These are phyloP conservation scores for Apis cerana DNA, from an alignment of 1,140 invertebrate genomes.

Conservation along the genomic window DNA sequence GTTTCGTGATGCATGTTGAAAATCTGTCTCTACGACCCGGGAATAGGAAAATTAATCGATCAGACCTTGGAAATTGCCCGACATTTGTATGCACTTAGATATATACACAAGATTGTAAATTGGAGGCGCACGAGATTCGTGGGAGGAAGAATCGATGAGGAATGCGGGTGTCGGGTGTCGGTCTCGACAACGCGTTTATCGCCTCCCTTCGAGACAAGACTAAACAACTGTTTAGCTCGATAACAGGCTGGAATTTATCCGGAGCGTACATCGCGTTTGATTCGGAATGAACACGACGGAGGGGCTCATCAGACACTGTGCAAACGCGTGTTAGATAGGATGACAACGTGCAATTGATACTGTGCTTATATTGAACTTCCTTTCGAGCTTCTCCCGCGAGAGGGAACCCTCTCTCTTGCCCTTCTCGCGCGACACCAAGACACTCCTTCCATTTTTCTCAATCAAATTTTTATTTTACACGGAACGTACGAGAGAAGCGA, in stretches of 20 bases:
- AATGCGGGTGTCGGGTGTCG: neutral
- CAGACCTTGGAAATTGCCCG: too few species aligned
- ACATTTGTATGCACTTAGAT: too few species aligned
- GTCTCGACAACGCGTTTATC: slow-evolving; percentile 18
- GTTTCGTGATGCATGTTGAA: neutral
- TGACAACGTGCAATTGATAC: neutral
- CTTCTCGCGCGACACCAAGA: too few species aligned
- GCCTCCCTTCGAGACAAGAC: slow-evolving; percentile 21
- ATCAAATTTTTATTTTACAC: too few species aligned
- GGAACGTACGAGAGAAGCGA: too few species aligned
- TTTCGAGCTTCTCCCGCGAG: neutral
- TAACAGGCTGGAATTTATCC: slow-evolving; percentile 18
- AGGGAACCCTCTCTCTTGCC: neutral
- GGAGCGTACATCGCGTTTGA: neutral
- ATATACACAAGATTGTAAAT: neutral
- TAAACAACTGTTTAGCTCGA: slow-evolving; percentile 30
- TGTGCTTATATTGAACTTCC: neutral
- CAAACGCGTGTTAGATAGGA: neutral
- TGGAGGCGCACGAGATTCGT: neutral
- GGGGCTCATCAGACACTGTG: neutral
- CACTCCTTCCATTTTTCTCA: too few species aligned
- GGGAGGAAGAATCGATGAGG: slow-evolving; percentile 2
- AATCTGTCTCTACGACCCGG: neutral
- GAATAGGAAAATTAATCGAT: too few species aligned
- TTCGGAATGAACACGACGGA: neutral